Percentiles rank a stretch among this genome's conserved stretches.
Evolutionary conservation across 2,797 vertebrate species (phyloP).

Genomic region (Cygnus olor): DNA sequence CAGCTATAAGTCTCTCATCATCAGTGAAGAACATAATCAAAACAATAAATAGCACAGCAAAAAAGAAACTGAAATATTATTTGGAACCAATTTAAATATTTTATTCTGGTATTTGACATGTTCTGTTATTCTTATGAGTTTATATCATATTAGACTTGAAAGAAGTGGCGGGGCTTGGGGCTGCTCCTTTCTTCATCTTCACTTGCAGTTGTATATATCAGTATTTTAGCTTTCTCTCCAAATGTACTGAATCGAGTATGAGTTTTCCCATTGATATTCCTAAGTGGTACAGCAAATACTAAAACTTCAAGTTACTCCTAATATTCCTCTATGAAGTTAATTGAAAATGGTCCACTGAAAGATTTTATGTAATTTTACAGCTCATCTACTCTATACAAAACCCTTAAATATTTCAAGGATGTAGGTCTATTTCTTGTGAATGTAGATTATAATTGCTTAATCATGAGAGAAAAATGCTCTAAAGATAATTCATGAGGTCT

Average conservation of each 20-base stretch:
- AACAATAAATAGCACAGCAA: not conserved
- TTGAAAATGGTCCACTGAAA: conserved; percentile 44
- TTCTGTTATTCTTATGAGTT: not conserved
- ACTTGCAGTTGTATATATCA: not conserved
- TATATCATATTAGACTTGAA: not conserved
- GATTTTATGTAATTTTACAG: conserved; percentile 28
- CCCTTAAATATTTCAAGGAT: conserved; percentile 22
- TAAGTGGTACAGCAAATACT: not conserved
- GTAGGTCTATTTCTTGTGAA: not conserved
- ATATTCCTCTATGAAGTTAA: not conserved
- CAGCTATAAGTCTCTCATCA: not conserved
- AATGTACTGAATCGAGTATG: not conserved
- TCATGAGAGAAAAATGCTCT: conserved; percentile 4
- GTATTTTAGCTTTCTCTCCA: not conserved
- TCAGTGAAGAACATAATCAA: not conserved
- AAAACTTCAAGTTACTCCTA: not conserved
- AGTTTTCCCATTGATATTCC: not conserved
- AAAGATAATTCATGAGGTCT: conserved; percentile 32
- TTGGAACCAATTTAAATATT: not conserved
- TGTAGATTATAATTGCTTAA: not conserved
- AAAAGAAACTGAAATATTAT: not conserved
- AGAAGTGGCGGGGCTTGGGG: not conserved
- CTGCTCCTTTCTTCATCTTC: not conserved
- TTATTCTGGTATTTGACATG: not conserved
- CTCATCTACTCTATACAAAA: conserved; percentile 20